Evolutionary conservation across 2,113 vertebrate species (phyloP).

Genomic region (Lycaon pictus): DNA sequence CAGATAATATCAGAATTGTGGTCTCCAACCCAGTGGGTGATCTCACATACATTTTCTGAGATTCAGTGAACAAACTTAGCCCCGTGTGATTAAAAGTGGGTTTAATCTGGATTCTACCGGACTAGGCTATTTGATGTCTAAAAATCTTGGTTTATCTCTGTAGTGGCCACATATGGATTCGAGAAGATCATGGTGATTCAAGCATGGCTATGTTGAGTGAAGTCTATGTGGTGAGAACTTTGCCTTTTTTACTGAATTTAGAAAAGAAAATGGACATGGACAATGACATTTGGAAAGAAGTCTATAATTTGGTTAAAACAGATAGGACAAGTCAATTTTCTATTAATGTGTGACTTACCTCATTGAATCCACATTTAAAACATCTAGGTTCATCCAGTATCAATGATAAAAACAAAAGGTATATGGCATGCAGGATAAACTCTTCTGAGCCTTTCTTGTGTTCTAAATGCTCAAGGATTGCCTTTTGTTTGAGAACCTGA

Average conservation of each 20-base stretch:
- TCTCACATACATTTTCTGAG: constrained; percentile 88
- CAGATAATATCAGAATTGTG: constrained; percentile 87
- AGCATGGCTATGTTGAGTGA: constrained; percentile 91
- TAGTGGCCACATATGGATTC: neutral
- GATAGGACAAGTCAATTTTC: constrained; percentile 94
- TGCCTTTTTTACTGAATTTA: constrained; percentile 91
- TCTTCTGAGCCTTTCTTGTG: neutral
- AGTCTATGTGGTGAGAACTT: constrained; percentile 90
- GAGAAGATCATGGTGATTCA: neutral
- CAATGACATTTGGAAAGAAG: constrained; percentile 58
- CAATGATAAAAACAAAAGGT: constrained; percentile 91
- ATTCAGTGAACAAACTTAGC: neutral
- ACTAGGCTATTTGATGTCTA: neutral
- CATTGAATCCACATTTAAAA: constrained; percentile 91
- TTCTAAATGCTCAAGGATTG: neutral
- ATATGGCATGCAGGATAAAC: neutral
- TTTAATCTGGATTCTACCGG: neutral
- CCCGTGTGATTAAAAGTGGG: neutral
- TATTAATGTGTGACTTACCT: constrained; percentile 93
- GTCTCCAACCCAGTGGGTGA: constrained; percentile 90
- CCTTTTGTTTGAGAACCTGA: neutral
- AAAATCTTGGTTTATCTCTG: neutral
- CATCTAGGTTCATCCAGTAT: constrained; percentile 90
- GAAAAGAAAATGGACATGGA: constrained; percentile 89
- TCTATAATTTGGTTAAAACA: constrained; percentile 86